Evolutionary conservation across 2,113 vertebrate species (phyloP).

Genomic region (Scatophagus argus): DNA sequence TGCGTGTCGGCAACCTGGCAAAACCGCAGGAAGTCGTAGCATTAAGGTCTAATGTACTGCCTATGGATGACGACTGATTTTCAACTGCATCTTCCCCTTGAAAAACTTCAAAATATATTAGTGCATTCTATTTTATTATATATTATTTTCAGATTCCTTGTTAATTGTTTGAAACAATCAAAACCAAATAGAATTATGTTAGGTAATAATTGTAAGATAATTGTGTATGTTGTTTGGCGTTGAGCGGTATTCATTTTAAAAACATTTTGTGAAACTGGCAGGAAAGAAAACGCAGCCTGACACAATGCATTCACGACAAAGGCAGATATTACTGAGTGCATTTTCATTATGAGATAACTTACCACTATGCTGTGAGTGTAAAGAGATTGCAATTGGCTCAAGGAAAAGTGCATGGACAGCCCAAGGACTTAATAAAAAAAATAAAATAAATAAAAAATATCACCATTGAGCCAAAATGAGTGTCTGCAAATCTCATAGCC

Average conservation of each 20-base stretch:
- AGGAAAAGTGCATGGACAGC: slow-evolving; percentile 29
- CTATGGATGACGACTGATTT: too few relatives aligned
- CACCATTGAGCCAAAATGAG: slow-evolving; percentile 39
- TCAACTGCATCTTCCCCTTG: too few relatives aligned
- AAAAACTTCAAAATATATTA: too few relatives aligned
- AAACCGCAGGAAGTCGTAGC: too few relatives aligned
- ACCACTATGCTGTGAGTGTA: slow-evolving; percentile 18
- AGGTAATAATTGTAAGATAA: too few relatives aligned
- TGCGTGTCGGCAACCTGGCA: too few relatives aligned
- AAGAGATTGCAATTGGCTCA: slow-evolving; percentile 26
- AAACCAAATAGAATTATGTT: neutral
- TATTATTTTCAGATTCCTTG: too few relatives aligned
- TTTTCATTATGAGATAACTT: slow-evolving; percentile 43
- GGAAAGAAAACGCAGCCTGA: neutral
- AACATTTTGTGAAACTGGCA: neutral
- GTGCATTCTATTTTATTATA: too few relatives aligned
- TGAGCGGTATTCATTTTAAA: neutral
- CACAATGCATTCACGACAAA: slow-evolving; percentile 9
- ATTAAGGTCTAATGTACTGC: too few relatives aligned
- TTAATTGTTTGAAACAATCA: neutral
- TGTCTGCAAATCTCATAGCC: slow-evolving; percentile 43
- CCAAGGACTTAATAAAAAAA: slow-evolving; percentile 47
- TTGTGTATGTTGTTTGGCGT: neutral
- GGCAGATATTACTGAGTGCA: slow-evolving; percentile 10
- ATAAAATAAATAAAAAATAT: too few relatives aligned